Base-by-base conservation (phyloP, 2,888 invertebrate species). In the Prosopocoilus inquinatus region DNA sequence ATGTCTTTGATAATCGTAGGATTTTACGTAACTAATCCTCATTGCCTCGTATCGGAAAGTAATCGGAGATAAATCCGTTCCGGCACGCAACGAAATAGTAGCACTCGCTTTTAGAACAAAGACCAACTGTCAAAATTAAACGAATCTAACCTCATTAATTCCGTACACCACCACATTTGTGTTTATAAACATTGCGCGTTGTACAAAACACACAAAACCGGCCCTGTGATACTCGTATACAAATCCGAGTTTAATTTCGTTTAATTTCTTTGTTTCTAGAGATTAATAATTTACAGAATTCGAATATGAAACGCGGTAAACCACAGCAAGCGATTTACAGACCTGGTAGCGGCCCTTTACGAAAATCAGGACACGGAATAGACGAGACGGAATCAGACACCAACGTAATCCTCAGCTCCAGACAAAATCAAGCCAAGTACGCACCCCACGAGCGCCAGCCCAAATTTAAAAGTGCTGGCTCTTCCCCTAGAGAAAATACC, bases 301-400 rank as follows among this genome's bases (percentile, higher is more conserved):
- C 58, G 62, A 75, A 67, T 67, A 78, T 76, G 80, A 83, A 81
- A 75, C 79, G 80, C 65, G 83, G 82, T 74, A 86, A 86, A 78
- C 87, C 86, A 68, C 85, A 84, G 71, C 84, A 86, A 77, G 83
- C 83, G 76, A 79, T 89, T 61, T 90, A 90, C 70, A 85, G 84
- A 74, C 89, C 89, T 72, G 89, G 89, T 66, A 88, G 89, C 80
- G 89, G 89, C 62, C 87, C 87, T 62, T 77, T 89, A 63, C 81
- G 85, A 71, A 86, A 88, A 76, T 83, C 87, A 62, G 83, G 82
- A 67, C 81, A 81, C 76, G 80, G 79, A 71, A 74, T 79, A 58
- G 86, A 86, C 63, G 80, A 84, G 74, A 81, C 81, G 73, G 84
- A 85, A 56, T 71, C 71, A 41, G 72, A 74, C 52, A 68, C 68